Evolutionary conservation across 92 coral and sea anemone species (phyloP).

Genomic region (Heteractis magnifica): DNA sequence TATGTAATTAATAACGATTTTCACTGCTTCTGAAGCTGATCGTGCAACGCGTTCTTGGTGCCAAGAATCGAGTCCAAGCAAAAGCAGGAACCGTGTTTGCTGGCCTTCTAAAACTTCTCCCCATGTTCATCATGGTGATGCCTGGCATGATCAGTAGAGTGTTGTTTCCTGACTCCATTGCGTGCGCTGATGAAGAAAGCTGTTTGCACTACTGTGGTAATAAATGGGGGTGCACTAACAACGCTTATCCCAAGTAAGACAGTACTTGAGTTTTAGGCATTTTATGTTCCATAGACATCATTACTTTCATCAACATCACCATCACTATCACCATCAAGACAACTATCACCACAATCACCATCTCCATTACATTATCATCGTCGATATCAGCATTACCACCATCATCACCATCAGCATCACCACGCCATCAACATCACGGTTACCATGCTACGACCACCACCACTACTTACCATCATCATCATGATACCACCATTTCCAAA

Average conservation of each 20-base stretch:
- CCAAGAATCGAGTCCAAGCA: conserved; percentile 80
- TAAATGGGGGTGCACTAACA: conserved; percentile 83
- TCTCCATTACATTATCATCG: too few species aligned
- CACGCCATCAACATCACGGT: too few species aligned
- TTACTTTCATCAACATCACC: too few species aligned
- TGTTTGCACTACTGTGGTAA: conserved; percentile 78
- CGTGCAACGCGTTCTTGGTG: conserved; percentile 91
- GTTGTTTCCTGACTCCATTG: conserved; percentile 83
- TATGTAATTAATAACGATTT: too few species aligned
- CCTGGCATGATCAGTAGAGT: conserved; percentile 99
- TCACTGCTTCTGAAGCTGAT: conserved; percentile 55
- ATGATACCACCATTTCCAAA: too few species aligned
- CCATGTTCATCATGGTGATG: conserved; percentile 97
- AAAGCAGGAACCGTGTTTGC: conserved; percentile 89
- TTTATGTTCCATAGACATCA: too few species aligned
- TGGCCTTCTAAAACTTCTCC: conserved; percentile 79
- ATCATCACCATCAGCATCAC: too few species aligned
- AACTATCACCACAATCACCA: too few species aligned
- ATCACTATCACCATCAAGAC: too few species aligned
- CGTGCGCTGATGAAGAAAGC: conserved; percentile 77
- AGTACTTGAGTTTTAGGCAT: not conserved
- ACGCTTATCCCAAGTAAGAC: conserved; percentile 94
- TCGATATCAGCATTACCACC: too few species aligned
- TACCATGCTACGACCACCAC: too few species aligned
- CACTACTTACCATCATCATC: too few species aligned